Conservation (phyloP, 2,797 vertebrate genomes). For the Rallus crepitans region DNA sequence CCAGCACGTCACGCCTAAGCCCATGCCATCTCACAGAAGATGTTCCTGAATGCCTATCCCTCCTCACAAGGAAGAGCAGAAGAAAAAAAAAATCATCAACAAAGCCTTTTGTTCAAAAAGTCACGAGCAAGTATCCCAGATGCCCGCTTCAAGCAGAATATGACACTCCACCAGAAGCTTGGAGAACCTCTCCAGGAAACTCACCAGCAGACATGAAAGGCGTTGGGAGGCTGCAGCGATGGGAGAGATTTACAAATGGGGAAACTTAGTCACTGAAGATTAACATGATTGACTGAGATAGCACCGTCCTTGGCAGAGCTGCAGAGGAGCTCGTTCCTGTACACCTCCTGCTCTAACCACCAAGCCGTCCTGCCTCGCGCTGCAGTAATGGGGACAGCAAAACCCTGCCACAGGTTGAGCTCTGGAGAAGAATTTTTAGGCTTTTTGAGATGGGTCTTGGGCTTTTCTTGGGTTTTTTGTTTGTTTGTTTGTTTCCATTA, state of each 20-base stretch:
- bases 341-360: neutral
- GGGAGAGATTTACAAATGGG: slow-evolving; percentile 19
- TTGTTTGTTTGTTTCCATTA: neutral
- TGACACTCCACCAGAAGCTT: neutral
- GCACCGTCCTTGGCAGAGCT: neutral
- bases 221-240: neutral
- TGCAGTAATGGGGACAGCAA: neutral
- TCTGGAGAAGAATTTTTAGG: neutral
- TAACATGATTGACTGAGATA: neutral
- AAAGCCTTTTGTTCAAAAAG: neutral
- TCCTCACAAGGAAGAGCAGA: neutral
- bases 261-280: slow-evolving; percentile 22
- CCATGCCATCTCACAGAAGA: neutral
- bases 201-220: slow-evolving; percentile 29
- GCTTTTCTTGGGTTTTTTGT: neutral
- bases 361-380: neutral
- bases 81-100: neutral
- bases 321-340: neutral
- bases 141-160: neutral
- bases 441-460: neutral
- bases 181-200: slow-evolving; percentile 33
- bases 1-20: neutral
- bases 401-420: neutral
- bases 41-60: neutral
- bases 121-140: neutral